Evolutionary conservation across 2,888 invertebrate genomes (phyloP).

Genomic region (Lasioglossum oenotherae): DNA sequence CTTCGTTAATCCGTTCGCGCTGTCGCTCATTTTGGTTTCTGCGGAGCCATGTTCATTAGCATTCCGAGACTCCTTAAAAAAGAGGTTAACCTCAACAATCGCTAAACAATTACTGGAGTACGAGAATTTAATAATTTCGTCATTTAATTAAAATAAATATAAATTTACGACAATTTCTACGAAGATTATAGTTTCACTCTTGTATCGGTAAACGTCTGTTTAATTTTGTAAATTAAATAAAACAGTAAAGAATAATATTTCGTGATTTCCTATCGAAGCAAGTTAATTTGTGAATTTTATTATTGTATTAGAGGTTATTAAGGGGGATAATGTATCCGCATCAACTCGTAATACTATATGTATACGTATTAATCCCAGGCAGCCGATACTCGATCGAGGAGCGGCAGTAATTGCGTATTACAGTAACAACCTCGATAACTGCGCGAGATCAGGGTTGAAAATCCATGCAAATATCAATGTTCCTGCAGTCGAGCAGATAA

Average conservation of each 20-base stretch:
- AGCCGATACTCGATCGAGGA: not conserved
- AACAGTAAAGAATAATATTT: not conserved
- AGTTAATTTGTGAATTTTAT: not conserved
- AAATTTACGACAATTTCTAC: no score
- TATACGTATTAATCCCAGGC: not conserved
- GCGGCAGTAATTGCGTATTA: constrained; percentile 1
- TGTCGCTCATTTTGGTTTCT: not conserved
- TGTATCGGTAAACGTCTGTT: not conserved
- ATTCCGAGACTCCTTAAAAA: no score
- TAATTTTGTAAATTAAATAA: not conserved
- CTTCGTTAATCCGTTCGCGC: not conserved
- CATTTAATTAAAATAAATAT: no score
- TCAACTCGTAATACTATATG: constrained; percentile 1
- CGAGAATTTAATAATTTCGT: no score
- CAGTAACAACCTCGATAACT: not conserved
- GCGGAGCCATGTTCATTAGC: not conserved
- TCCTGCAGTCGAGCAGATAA: not conserved
- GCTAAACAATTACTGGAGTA: no score
- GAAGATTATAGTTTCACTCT: not conserved
- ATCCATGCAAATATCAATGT: not conserved
- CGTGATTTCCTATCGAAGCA: not conserved
- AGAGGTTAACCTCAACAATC: no score
- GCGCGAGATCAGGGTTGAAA: not conserved
- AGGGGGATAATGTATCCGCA: not conserved
- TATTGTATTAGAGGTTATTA: constrained; percentile 1